Percentiles rank a stretch among this genome's conserved stretches.
Evolutionary conservation across 2,888 invertebrate species (phyloP).

Genomic region (Trichacis sp.): DNA sequence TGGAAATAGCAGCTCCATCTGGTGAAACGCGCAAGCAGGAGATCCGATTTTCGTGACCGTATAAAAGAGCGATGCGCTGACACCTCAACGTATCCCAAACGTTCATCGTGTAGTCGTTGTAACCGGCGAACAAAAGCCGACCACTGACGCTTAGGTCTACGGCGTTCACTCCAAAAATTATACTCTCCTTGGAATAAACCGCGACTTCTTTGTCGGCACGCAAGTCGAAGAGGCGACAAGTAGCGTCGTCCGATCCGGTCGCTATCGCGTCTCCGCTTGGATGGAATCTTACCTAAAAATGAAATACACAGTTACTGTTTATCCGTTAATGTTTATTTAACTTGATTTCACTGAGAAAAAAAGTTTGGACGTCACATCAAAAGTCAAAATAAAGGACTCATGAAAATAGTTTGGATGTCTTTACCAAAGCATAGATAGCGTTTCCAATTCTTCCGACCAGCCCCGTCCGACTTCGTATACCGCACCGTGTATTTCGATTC

Average conservation of each 20-base stretch:
- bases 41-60: slow-evolving; percentile 96
- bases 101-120: slow-evolving; percentile 86
- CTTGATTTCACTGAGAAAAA: not conserved
- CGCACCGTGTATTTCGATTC: too few relatives aligned
- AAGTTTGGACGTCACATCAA: not conserved
- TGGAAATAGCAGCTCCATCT: slow-evolving; percentile 96
- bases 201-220: slow-evolving; percentile 98
- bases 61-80: slow-evolving; percentile 87
- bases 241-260: slow-evolving; percentile 98
- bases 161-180: slow-evolving; percentile 97
- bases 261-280: slow-evolving; percentile 99
- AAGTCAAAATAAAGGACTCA: not conserved
- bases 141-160: slow-evolving; percentile 98
- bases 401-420: too few relatives aligned
- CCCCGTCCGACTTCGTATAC: too few relatives aligned
- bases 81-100: slow-evolving; percentile 99
- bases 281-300: slow-evolving; percentile 86
- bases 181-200: slow-evolving; percentile 94
- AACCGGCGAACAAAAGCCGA: slow-evolving; percentile 83
- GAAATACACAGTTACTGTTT: slow-evolving; percentile 3
- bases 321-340: too few relatives aligned
- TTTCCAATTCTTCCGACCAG: too few relatives aligned
- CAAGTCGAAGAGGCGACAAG: slow-evolving; percentile 96
- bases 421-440: too few relatives aligned
- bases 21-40: slow-evolving; percentile 93